Conservation (phyloP, 2,888 invertebrate genomes). For the Sturmia bella region DNA sequence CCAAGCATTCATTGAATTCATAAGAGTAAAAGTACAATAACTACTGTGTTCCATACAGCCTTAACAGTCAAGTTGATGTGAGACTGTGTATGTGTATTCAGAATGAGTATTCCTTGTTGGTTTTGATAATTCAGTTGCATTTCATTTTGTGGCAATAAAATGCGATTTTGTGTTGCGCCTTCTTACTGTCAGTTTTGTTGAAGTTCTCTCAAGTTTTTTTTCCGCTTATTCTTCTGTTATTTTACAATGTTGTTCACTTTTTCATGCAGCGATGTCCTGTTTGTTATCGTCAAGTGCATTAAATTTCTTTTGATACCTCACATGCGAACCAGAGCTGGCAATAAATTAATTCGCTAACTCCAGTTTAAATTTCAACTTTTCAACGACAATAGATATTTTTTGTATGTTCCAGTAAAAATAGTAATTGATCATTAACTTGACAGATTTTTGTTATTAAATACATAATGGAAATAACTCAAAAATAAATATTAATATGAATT, state of each 20-base stretch:
- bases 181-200: conserved; percentile 62
- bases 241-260: conserved; percentile 56
- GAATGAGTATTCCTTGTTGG: conserved; percentile 58
- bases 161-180: conserved; percentile 65
- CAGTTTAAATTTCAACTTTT: background rate
- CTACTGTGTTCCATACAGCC: conserved; percentile 61
- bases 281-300: conserved; percentile 53
- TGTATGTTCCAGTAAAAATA: too few species aligned
- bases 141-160: conserved; percentile 68
- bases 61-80: conserved; percentile 61
- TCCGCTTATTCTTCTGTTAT: conserved; percentile 12
- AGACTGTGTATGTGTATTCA: conserved; percentile 48
- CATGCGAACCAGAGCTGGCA: background rate
- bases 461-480: too few species aligned
- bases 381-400: too few species aligned
- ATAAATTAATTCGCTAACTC: background rate
- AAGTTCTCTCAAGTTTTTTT: conserved; percentile 23
- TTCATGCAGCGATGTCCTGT: conserved; percentile 47
- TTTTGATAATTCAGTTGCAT: conserved; percentile 70
- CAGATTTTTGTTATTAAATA: too few species aligned
- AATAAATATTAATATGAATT: too few species aligned
- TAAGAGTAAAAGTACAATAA: conserved; percentile 35
- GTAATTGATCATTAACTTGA: too few species aligned
- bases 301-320: conserved; percentile 23
- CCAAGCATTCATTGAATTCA: conserved; percentile 37